These are phyloP conservation scores for Drosophila mimica DNA, from an alignment of 2,888 invertebrate species.

Conservation along the genomic window DNA sequence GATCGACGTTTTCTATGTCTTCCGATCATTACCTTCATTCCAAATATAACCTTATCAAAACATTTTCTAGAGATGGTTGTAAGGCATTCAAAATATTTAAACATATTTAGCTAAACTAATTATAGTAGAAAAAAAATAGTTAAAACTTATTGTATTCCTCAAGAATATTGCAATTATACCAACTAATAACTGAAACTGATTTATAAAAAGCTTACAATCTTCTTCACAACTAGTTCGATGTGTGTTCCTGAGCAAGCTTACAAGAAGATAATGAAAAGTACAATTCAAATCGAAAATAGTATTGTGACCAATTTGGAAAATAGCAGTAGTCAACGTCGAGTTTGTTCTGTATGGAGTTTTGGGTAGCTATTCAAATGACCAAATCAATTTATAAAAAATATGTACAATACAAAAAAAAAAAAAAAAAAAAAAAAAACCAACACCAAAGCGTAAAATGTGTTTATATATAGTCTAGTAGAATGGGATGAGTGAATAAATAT, in stretches of 20 bases:
- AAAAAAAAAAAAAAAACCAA: slow-evolving; percentile 38
- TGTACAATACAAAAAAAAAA: slow-evolving; percentile 33
- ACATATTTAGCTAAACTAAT: neutral
- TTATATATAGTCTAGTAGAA: slow-evolving; percentile 22
- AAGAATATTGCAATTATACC: neutral
- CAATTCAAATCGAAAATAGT: neutral
- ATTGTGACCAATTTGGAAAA: neutral
- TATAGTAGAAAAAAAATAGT: neutral
- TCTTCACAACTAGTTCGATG: neutral
- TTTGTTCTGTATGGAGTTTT: slow-evolving; percentile 52
- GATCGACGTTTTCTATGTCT: neutral
- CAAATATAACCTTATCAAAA: neutral
- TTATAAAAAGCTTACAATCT: neutral
- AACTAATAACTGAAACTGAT: neutral
- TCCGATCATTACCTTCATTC: neutral
- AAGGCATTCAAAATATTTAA: neutral
- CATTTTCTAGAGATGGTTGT: neutral
- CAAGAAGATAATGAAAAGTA: neutral
- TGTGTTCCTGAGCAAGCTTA: neutral
- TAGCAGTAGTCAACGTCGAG: slow-evolving; percentile 17
- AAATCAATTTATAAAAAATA: slow-evolving; percentile 1
- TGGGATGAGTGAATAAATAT: slow-evolving; percentile 22
- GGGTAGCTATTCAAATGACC: slow-evolving; percentile 28
- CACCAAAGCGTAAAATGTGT: slow-evolving; percentile 53
- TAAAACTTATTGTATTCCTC: neutral